A percentile compares a stretch with the other conserved stretches of the same genome.
phyloP scores from a whole-genome alignment of 2,888 invertebrate genomes.

The Idaea aversata region DNA sequence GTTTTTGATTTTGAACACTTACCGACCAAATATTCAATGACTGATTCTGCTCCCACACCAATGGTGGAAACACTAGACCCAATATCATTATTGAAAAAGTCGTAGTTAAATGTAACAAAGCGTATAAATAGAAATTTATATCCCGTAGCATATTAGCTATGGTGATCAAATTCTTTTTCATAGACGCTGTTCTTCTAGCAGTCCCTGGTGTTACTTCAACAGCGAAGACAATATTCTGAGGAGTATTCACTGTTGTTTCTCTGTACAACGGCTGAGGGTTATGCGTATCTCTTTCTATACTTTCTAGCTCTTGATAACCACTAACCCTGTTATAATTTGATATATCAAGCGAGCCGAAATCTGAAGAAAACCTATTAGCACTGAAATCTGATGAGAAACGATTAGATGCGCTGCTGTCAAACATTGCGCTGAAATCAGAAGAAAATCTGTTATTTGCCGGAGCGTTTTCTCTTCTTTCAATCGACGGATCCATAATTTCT shows the following conservation, averaged over 20 bases:
- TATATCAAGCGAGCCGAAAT: slow-evolving; percentile 60
- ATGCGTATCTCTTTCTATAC: slow-evolving; percentile 59
- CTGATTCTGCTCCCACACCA: slow-evolving; percentile 70
- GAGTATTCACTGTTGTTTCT: slow-evolving; percentile 76
- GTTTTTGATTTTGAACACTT: slow-evolving; percentile 32
- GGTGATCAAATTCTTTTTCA: slow-evolving; percentile 71
- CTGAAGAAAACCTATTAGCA: slow-evolving; percentile 55
- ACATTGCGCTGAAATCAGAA: slow-evolving; percentile 46
- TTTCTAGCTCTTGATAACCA: slow-evolving; percentile 67
- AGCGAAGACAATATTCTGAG: slow-evolving; percentile 56
- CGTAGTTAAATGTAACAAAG: slow-evolving; percentile 73
- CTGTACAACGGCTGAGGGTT: slow-evolving; percentile 78
- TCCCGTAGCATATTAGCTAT: slow-evolving; percentile 66
- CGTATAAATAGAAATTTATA: slow-evolving; percentile 78
- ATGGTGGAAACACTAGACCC: slow-evolving; percentile 75
- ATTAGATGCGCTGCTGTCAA: slow-evolving; percentile 32
- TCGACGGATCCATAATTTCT: slow-evolving; percentile 63
- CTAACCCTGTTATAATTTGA: slow-evolving; percentile 47
- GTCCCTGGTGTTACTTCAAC: slow-evolving; percentile 63
- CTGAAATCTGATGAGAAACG: slow-evolving; percentile 45
- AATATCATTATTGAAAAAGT: slow-evolving; percentile 77
- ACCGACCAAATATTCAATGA: slow-evolving; percentile 69
- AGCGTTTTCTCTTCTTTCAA: slow-evolving; percentile 53
- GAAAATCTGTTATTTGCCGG: slow-evolving; percentile 45
- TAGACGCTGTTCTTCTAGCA: slow-evolving; percentile 62